Percentiles rank a stretch among this genome's conserved stretches.
phyloP scores from a whole-genome alignment of 2,888 invertebrate genomes.

The Geotrupes spiniger region DNA sequence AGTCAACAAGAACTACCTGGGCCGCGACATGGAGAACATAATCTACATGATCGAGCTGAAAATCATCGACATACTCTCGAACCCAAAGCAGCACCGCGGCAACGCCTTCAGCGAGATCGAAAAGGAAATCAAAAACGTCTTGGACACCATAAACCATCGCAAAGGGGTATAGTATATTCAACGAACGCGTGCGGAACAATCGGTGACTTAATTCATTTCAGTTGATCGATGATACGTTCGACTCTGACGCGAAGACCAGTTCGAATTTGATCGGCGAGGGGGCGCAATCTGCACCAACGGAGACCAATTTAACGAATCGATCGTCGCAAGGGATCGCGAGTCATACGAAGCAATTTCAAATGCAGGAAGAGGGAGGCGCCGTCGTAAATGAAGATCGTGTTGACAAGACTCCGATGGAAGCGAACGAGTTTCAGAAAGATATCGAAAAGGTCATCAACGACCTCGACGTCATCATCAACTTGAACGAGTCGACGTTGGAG shows the following conservation, averaged over 20 bases:
- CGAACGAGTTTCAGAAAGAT: conserved; percentile 7
- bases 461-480: conserved; percentile 9
- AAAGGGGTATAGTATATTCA: too few species aligned
- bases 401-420: background rate
- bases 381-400: background rate
- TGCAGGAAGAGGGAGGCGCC: background rate
- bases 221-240: too few species aligned
- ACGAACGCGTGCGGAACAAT: too few species aligned
- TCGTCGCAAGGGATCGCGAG: too few species aligned
- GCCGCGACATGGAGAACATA: conserved; percentile 14
- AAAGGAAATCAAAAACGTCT: conserved; percentile 15
- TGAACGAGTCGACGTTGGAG: too few species aligned
- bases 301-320: too few species aligned
- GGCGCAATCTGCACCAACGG: too few species aligned
- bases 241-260: too few species aligned
- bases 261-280: too few species aligned
- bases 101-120: conserved; percentile 19
- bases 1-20: conserved; percentile 10
- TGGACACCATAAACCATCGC: conserved; percentile 9
- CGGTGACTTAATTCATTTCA: too few species aligned
- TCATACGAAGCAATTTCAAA: too few species aligned
- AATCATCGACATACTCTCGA: conserved; percentile 18
- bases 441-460: conserved; percentile 18
- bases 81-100: conserved; percentile 16
- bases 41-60: conserved; percentile 18